A percentile compares a stretch with the other conserved stretches of the same genome.
These are phyloP conservation scores for Siniperca obscura DNA, from an alignment of 2,797 vertebrate genomes.

Conservation along the genomic window DNA sequence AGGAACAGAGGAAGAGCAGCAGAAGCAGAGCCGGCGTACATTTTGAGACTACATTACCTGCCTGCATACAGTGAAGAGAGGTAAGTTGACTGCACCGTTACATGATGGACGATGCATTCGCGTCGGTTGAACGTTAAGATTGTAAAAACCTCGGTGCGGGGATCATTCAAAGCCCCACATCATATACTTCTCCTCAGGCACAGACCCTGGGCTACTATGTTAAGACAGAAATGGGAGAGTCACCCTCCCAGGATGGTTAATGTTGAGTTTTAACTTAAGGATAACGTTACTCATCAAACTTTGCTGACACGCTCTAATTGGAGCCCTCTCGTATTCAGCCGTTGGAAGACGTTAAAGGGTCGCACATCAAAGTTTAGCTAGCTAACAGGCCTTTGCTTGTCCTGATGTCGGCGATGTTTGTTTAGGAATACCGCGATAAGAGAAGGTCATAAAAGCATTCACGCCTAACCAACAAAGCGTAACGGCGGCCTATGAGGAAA, in stretches of 20 bases:
- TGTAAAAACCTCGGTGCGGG: background rate
- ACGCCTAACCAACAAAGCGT: fast-evolving
- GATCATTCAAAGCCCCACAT: background rate
- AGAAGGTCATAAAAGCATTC: conserved; percentile 25
- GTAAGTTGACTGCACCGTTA: conserved; percentile 69
- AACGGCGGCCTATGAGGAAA: background rate
- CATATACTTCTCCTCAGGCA: background rate
- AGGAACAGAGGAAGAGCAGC: conserved; percentile 51
- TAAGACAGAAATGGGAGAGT: conserved; percentile 39
- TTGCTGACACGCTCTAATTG: background rate
- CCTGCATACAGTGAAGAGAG: conserved; percentile 40
- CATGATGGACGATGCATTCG: background rate
- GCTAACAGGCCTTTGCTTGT: conserved; percentile 52
- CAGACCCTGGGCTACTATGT: conserved; percentile 32
- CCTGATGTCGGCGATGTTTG: conserved; percentile 50
- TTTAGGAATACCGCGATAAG: conserved; percentile 59
- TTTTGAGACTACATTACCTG: conserved; percentile 41
- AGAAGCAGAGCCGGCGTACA: conserved; percentile 10
- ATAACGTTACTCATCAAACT: conserved; percentile 6
- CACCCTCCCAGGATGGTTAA: background rate
- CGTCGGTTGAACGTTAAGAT: background rate
- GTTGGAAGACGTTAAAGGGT: background rate
- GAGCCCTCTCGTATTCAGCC: background rate
- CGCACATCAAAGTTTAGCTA: conserved; percentile 40
- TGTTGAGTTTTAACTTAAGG: conserved; percentile 42